Base-by-base conservation (phyloP, 2,888 invertebrate species). In the Nineta flava region DNA sequence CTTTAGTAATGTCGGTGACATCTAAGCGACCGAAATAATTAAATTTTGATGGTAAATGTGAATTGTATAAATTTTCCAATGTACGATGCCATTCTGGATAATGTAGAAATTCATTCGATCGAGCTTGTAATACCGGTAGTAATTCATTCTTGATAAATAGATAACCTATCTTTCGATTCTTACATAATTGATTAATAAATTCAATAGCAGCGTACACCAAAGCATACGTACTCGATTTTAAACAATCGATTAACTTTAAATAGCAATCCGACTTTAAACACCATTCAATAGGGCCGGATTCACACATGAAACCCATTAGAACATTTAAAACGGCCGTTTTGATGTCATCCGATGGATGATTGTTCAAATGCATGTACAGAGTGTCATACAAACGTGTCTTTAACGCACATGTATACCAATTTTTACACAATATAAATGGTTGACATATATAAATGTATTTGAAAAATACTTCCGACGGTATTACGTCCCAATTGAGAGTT, bases 31-130 rank as follows among this genome's bases (percentile, higher is more conserved):
- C 77, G 0, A 73, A 75, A 55, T 78, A 74, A 1, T 76, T 76
- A 50, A 81, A 74, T 59, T 81, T 81, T 26, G 77, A 71, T 0
- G 80, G 75, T 0, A 79, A 71, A 52, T 77, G 73, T 41, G 72
- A 72, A 3, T 70, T 61, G 53, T 81, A 71, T 12, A 82, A 71
- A 1, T 73, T 67, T 46, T 79, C 75, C 9, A 79, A 64, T 0
- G 80, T 78, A 0, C 72, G 65, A 51, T 74, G 72, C 80, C 80
- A 80, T 1, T 73, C 72, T 1, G 74, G 65, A 13, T 79, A 72
- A 26, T 69, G 57, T 31, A 58, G 58, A 1, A 61, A 56, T 43
- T 62, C 58, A 41, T 61, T 60, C 10, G 56, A 17, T 46, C 65
- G 19, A 10, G 56, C 21, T 46, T 65, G 31, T 32, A 56, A 41